These are phyloP conservation scores for Lophius americanus DNA, from an alignment of 2,797 vertebrate genomes.

Conservation along the genomic window DNA sequence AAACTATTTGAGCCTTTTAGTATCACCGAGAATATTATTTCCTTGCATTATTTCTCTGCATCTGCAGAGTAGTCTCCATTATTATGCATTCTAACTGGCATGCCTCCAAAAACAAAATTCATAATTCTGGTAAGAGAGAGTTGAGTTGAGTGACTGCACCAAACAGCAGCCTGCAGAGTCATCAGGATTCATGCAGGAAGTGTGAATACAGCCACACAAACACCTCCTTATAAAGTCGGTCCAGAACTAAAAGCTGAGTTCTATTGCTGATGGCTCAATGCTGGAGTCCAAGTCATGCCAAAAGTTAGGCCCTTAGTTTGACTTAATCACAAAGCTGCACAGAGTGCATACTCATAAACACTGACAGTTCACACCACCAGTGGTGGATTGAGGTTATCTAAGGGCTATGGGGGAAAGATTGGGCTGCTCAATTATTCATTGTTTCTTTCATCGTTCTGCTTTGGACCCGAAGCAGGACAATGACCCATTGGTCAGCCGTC, in stretches of 20 bases:
- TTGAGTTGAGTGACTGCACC: background rate
- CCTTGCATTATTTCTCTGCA: no score
- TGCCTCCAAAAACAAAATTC: no score
- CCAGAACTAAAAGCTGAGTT: constrained; percentile 23
- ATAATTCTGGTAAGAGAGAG: no score
- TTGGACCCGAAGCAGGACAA: no score
- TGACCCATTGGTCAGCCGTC: no score
- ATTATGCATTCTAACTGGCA: no score
- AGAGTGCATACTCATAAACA: background rate
- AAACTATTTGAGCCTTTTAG: background rate
- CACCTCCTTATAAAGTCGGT: constrained; percentile 31
- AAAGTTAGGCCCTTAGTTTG: constrained; percentile 5
- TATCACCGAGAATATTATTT: background rate
- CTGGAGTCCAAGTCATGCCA: constrained; percentile 16
- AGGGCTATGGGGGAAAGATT: no score
- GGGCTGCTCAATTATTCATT: no score
- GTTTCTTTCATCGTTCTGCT: no score
- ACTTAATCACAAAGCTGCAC: constrained; percentile 30
- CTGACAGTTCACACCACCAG: background rate
- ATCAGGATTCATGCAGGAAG: constrained; percentile 8
- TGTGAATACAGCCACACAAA: constrained; percentile 10
- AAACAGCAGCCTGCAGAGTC: constrained; percentile 9
- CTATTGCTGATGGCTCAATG: background rate
- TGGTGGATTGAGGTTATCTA: no score
- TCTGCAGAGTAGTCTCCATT: no score